phyloP scores from a whole-genome alignment of 2,888 invertebrate genomes.

The Yponomeuta cagnagella region DNA sequence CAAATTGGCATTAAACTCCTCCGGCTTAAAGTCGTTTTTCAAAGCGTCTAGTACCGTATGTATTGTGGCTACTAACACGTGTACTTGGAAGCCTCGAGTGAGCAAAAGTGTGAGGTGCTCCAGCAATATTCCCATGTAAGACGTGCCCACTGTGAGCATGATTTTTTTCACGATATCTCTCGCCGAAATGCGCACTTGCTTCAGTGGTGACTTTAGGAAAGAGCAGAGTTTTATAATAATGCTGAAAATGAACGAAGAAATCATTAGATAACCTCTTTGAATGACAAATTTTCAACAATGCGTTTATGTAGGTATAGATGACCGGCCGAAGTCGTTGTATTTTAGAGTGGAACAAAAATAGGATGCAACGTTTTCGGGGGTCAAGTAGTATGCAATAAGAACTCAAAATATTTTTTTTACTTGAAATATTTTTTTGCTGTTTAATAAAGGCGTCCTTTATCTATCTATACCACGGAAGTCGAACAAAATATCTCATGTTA shows the following conservation, averaged over 20 bases:
- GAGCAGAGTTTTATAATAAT: slow-evolving; percentile 92
- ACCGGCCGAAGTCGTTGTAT: no score
- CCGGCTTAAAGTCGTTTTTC: slow-evolving; percentile 80
- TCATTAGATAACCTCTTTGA: no score
- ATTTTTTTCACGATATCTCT: slow-evolving; percentile 95
- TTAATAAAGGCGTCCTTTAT: no score
- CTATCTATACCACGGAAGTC: no score
- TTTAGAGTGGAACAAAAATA: no score
- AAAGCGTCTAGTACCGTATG: slow-evolving; percentile 87
- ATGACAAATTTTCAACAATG: background rate
- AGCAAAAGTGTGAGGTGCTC: slow-evolving; percentile 87
- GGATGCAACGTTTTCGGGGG: no score
- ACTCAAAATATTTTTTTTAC: no score
- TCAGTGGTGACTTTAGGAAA: slow-evolving; percentile 91
- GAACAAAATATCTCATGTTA: no score
- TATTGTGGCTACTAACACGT: slow-evolving; percentile 92
- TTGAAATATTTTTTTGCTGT: no score
- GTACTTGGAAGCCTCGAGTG: slow-evolving; percentile 93
- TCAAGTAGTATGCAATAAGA: no score
- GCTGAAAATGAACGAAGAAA: slow-evolving; percentile 54
- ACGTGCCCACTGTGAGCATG: slow-evolving; percentile 88
- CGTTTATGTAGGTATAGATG: background rate
- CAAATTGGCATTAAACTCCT: slow-evolving; percentile 87
- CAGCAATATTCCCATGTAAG: slow-evolving; percentile 85
- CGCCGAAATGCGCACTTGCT: slow-evolving; percentile 89